phyloP scores from a whole-genome alignment of 2,113 vertebrate genomes.

The Oryzias celebensis region DNA sequence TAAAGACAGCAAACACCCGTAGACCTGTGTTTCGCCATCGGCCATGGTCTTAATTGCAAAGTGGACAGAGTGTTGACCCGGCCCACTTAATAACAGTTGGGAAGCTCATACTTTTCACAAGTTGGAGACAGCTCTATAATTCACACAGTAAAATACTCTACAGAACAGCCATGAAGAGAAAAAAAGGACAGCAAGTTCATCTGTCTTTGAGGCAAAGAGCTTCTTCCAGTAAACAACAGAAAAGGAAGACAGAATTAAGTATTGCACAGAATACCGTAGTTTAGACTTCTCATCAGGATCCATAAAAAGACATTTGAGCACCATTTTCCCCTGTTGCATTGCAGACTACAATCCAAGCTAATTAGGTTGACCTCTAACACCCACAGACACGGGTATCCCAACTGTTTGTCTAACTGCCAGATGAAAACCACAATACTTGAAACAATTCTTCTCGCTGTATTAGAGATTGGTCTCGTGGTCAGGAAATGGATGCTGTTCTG shows the following conservation, averaged over 20 bases:
- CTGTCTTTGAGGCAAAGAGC: not conserved
- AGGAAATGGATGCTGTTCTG: conserved; percentile 27
- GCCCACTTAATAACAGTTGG: conserved; percentile 50
- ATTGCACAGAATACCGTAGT: not conserved
- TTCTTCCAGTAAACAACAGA: not conserved
- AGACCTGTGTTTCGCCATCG: too few species aligned
- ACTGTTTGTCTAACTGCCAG: conserved; percentile 1
- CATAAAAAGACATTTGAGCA: conserved; percentile 15
- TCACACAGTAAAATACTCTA: conserved; percentile 39
- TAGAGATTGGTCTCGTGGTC: conserved; percentile 13
- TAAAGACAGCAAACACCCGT: conserved; percentile 10
- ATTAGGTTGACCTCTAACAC: conserved; percentile 33
- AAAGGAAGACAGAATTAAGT: not conserved
- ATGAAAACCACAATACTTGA: too few species aligned
- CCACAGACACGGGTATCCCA: conserved; percentile 3
- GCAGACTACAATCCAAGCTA: conserved; percentile 26
- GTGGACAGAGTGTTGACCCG: conserved; percentile 25
- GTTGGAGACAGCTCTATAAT: conserved; percentile 48
- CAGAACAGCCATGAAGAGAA: conserved; percentile 13
- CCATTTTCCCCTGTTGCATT: conserved; percentile 25
- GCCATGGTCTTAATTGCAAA: conserved; percentile 19
- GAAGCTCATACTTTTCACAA: conserved; percentile 22
- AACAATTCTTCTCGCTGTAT: conserved; percentile 12
- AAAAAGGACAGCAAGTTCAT: not conserved
- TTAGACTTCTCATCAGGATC: conserved; percentile 17